Percentiles rank a stretch among this genome's conserved stretches.
Conservation (phyloP, 2,888 invertebrate genomes). For the Gonocerus acuteangulatus region DNA sequence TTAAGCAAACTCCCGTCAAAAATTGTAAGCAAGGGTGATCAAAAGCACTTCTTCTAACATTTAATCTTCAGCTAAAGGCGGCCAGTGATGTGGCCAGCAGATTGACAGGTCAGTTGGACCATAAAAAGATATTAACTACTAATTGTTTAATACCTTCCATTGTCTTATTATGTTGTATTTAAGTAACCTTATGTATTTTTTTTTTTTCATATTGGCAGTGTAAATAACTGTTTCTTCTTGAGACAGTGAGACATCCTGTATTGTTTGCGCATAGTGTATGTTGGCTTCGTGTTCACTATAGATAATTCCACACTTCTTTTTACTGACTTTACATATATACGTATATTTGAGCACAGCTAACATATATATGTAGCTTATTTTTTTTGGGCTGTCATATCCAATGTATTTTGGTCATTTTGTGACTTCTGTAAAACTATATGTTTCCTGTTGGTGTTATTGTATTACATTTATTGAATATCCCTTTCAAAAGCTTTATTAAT, state of each 20-base stretch:
- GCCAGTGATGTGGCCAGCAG: no score
- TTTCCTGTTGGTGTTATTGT: slow-evolving; percentile 24
- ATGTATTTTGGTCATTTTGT: slow-evolving; percentile 21
- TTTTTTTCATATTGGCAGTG: slow-evolving; percentile 22
- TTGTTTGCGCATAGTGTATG: slow-evolving; percentile 26
- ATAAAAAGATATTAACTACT: no score
- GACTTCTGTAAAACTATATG: slow-evolving; percentile 25
- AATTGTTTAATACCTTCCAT: no score
- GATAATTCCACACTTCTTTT: slow-evolving; percentile 22
- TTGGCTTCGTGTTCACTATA: slow-evolving; percentile 26
- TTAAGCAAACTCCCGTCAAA: no score
- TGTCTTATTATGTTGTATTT: slow-evolving; percentile 5
- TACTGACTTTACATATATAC: slow-evolving; percentile 11
- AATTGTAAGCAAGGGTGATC: no score
- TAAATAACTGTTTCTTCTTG: slow-evolving; percentile 25
- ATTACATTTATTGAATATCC: slow-evolving; percentile 16
- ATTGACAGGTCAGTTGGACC: no score
- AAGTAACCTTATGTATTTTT: slow-evolving; percentile 19
- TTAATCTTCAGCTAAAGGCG: no score
- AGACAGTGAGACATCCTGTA: slow-evolving; percentile 20
- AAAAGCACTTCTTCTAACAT: no score
- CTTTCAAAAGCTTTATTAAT: slow-evolving; percentile 23
- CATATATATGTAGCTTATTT: slow-evolving; percentile 34
- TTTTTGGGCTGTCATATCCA: slow-evolving; percentile 30
- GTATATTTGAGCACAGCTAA: slow-evolving; percentile 33